Base-by-base conservation (phyloP, 2,113 vertebrate species). In the Dissostichus mawsoni region DNA sequence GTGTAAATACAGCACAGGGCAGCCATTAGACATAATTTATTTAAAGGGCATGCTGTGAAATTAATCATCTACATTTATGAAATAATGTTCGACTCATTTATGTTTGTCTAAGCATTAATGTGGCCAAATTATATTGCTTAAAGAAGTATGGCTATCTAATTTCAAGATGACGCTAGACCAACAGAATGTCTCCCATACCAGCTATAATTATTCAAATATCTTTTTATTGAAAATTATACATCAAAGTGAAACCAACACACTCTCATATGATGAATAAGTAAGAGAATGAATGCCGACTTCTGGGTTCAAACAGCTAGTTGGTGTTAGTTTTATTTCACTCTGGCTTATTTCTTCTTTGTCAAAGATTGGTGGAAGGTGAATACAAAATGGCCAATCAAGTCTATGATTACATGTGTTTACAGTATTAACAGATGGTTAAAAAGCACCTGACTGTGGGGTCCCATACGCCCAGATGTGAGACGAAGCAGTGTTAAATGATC, bases 1-100 rank as follows among this genome's bases (percentile, higher is more conserved):
- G 84, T 78, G 53, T 74, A 86, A 91, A 87, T 80, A 87, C 85
- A 84, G 74, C 82, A 77, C 52, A 78, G 56, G 45, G 51, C 74
- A 80, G 76, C 81, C 77, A 84, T 89, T 89, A 79, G 68, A 87
- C 41, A 74, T 89, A 47, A 82, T 90, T 86, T 87, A 92, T 88
- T 90, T 84, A 64, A 92, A 86, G 73, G 77, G 44, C 69, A 67
- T 69, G 62, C 86, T 55, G 80, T 73, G 77, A 90, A 92, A 93
- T 93, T n/a, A 82, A 93, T 93, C 78, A 91, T 87, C 76, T 66
- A 61, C 81, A 71, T 89, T 87, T 86, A 86, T 67, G 74, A 85
- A n/a, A 78, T 78, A 83, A 80, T 86, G 81, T 84, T 84, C 66
- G 11, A 76, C 76, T 87, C 89, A 90, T 88, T 90, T 72, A 74